Evolutionary conservation across 1,140 invertebrate species (phyloP).

Genomic region (Drosophila hydei): DNA sequence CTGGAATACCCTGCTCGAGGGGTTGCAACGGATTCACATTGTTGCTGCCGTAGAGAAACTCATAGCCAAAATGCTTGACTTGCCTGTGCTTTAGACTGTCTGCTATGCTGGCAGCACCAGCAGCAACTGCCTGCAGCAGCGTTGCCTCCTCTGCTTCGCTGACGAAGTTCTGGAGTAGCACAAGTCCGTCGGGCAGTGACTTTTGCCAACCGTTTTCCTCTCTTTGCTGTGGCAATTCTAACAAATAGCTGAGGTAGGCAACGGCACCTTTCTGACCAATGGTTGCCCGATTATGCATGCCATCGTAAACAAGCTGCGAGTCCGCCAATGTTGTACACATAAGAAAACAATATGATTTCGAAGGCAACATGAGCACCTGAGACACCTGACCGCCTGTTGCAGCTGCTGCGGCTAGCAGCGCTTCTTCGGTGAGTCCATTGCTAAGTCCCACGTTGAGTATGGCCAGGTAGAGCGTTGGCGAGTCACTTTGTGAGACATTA

Average conservation of each 20-base stretch:
- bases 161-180: slow-evolving; percentile 90
- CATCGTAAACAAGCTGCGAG: slow-evolving; percentile 85
- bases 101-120: slow-evolving; percentile 62
- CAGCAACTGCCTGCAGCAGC: slow-evolving; percentile 87
- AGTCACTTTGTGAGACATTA: slow-evolving; percentile 66
- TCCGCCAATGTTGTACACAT: slow-evolving; percentile 84
- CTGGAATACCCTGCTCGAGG: slow-evolving; percentile 89
- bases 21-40: slow-evolving; percentile 91
- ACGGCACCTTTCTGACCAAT: slow-evolving; percentile 85
- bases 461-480: slow-evolving; percentile 51
- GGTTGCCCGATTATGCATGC: slow-evolving; percentile 85
- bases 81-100: slow-evolving; percentile 91
- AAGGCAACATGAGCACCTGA: slow-evolving; percentile 87
- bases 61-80: slow-evolving; percentile 97
- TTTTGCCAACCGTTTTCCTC: slow-evolving; percentile 57
- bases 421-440: slow-evolving; percentile 88
- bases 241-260: slow-evolving; percentile 87
- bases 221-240: slow-evolving; percentile 54
- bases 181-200: slow-evolving; percentile 88
- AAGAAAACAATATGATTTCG: slow-evolving; percentile 91
- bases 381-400: slow-evolving; percentile 84
- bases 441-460: slow-evolving; percentile 89
- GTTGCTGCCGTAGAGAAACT: slow-evolving; percentile 96
- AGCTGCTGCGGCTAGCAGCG: slow-evolving; percentile 85
- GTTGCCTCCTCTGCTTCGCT: slow-evolving; percentile 88